Conservation (phyloP, 2,888 invertebrate species). For the Synanthedon myopaeformis region DNA sequence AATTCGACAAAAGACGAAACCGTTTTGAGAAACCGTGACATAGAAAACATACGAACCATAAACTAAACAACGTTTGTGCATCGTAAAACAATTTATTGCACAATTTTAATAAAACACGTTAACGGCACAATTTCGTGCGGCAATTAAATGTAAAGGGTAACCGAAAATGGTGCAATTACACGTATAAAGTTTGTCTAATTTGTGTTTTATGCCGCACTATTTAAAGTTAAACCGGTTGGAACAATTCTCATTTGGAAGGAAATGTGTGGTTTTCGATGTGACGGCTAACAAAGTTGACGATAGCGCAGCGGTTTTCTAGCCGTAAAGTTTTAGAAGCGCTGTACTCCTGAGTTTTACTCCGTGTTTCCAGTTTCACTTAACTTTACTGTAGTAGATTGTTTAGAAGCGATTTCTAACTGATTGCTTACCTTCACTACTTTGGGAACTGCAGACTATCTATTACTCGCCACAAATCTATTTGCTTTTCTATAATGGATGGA, state of each 20-base stretch:
- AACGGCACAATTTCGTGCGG: neutral
- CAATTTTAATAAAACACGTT: neutral
- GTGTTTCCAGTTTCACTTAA: too few relatives aligned
- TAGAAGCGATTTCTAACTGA: too few relatives aligned
- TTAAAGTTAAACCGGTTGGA: neutral
- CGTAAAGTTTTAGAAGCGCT: neutral
- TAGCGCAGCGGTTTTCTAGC: neutral
- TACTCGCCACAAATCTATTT: too few relatives aligned
- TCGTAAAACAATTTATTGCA: neutral
- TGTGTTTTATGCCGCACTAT: neutral
- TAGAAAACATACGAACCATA: neutral
- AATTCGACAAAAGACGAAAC: too few relatives aligned
- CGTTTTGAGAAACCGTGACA: too few relatives aligned
- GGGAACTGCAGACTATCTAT: too few relatives aligned
- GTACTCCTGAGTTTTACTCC: neutral
- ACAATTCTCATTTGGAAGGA: conserved; percentile 1
- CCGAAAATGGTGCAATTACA: neutral
- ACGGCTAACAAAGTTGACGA: neutral
- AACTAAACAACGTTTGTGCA: neutral
- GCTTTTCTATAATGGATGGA: too few relatives aligned
- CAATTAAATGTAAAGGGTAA: neutral
- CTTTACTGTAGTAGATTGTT: too few relatives aligned
- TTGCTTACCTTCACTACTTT: too few relatives aligned
- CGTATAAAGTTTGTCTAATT: neutral
- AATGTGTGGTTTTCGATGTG: neutral